A percentile compares a stretch with the other conserved stretches of the same genome.
Conservation (phyloP, 2,888 invertebrate species). For the Drosophila niveifrons region DNA sequence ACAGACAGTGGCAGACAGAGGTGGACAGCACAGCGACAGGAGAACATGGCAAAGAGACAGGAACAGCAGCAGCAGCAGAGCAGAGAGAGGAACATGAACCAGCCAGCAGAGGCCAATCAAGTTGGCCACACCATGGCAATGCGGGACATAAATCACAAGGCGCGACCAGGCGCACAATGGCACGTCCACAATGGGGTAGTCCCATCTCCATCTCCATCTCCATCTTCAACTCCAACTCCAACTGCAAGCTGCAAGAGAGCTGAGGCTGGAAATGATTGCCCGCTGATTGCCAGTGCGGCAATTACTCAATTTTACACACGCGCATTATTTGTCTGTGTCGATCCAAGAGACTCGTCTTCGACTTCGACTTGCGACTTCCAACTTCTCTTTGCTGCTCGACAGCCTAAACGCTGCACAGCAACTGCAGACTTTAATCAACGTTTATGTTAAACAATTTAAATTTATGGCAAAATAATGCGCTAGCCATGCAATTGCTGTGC, state of each 20-base stretch:
- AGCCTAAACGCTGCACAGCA: slow-evolving; percentile 72
- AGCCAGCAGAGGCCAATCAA: slow-evolving; percentile 62
- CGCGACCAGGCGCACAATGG: slow-evolving; percentile 55
- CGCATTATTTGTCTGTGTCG: slow-evolving; percentile 80
- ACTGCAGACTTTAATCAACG: slow-evolving; percentile 77
- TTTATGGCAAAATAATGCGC: slow-evolving; percentile 82
- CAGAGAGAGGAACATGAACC: too few relatives aligned
- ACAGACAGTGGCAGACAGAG: slow-evolving; percentile 29
- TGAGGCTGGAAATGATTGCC: slow-evolving; percentile 73
- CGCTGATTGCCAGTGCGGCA: slow-evolving; percentile 80
- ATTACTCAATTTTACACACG: slow-evolving; percentile 81
- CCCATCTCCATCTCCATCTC: slow-evolving; percentile 10
- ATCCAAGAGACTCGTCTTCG: slow-evolving; percentile 43
- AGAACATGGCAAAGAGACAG: slow-evolving; percentile 5
- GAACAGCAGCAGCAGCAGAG: too few relatives aligned
- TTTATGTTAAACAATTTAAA: slow-evolving; percentile 82
- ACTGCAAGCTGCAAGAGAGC: slow-evolving; percentile 33
- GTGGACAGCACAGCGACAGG: slow-evolving; percentile 8
- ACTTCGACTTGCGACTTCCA: not conserved
- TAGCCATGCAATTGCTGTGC: slow-evolving; percentile 67
- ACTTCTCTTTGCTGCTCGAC: slow-evolving; percentile 51
- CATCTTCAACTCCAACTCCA: not conserved
- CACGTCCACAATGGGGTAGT: slow-evolving; percentile 43
- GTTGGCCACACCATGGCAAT: slow-evolving; percentile 64
- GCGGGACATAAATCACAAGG: slow-evolving; percentile 79